Conservation (phyloP, 1,140 invertebrate species). For the Lordiphosa stackelbergi region DNA sequence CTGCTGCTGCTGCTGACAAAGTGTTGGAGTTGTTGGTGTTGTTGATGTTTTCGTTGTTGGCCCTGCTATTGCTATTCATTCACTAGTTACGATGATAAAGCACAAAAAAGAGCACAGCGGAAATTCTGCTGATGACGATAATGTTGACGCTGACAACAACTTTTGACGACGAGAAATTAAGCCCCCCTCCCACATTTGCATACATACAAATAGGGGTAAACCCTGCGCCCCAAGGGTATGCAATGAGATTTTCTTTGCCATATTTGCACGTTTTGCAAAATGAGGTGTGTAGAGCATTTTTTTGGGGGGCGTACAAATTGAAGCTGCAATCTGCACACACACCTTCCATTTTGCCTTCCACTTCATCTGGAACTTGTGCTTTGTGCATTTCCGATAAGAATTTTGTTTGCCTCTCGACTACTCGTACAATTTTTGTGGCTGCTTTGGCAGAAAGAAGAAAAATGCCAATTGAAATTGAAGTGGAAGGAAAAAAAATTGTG, state of each 20-base stretch:
- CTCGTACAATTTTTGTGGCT: conserved; percentile 55
- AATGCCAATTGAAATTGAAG: conserved; percentile 73
- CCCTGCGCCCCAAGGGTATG: conserved; percentile 35
- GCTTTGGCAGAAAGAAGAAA: conserved; percentile 38
- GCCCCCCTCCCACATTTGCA: conserved; percentile 22
- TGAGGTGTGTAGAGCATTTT: conserved; percentile 54
- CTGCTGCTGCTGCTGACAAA: conserved; percentile 45
- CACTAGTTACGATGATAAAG: conserved; percentile 73
- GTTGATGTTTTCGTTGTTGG: conserved; percentile 57
- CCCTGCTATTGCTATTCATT: conserved; percentile 64
- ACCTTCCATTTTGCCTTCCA: conserved; percentile 23
- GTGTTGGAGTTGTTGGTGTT: conserved; percentile 35
- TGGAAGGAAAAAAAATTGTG: conserved; percentile 20
- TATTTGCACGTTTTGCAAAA: conserved; percentile 54
- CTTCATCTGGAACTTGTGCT: conserved; percentile 35
- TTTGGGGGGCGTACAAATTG: conserved; percentile 24
- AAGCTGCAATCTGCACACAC: conserved; percentile 21
- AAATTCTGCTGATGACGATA: conserved; percentile 75
- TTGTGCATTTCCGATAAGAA: conserved; percentile 65
- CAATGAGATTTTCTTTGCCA: conserved; percentile 59
- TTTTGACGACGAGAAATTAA: conserved; percentile 49
- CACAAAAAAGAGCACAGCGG: conserved; percentile 69
- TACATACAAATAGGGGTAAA: conserved; percentile 4
- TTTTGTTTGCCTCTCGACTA: conserved; percentile 61
- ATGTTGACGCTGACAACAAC: conserved; percentile 58